These are phyloP conservation scores for Cyprinodon tularosa DNA, from an alignment of 2,113 vertebrate genomes.

Conservation along the genomic window DNA sequence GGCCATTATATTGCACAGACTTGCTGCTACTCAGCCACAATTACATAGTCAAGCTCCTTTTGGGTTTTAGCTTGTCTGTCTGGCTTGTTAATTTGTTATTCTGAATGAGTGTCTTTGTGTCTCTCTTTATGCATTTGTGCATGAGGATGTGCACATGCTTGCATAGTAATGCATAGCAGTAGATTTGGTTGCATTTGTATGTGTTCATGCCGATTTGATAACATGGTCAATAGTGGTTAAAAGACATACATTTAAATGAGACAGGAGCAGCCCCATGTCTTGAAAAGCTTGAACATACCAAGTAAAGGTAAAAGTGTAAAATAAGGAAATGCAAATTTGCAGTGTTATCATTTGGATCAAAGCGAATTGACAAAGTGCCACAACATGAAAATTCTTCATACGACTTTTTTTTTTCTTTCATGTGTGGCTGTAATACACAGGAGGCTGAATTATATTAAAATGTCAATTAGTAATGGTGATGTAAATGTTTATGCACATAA, in stretches of 20 bases:
- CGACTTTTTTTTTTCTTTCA: too few species aligned
- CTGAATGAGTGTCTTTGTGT: constrained; percentile 5
- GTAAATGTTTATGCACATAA: too few species aligned
- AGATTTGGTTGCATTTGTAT: constrained; percentile 25
- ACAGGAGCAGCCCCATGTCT: constrained; percentile 1
- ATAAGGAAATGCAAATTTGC: too few species aligned
- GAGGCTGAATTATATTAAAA: too few species aligned
- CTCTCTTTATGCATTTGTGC: constrained; percentile 14
- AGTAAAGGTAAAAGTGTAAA: too few species aligned
- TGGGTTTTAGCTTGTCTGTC: constrained; percentile 43
- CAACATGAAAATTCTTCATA: too few species aligned
- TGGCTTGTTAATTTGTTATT: constrained; percentile 51
- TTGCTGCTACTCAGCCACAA: constrained; percentile 61
- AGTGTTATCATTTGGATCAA: too few species aligned
- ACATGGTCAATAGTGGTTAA: constrained; percentile 1
- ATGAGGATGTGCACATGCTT: constrained; percentile 14
- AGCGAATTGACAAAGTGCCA: too few species aligned
- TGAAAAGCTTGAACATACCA: constrained; percentile 24
- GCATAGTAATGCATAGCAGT: constrained; percentile 7
- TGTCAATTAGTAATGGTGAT: too few species aligned
- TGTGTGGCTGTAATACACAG: too few species aligned
- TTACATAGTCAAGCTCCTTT: constrained; percentile 58
- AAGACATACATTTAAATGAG: constrained; percentile 20
- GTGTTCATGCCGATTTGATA: constrained; percentile 33
- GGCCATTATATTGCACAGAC: constrained; percentile 60